A percentile compares a stretch with the other conserved stretches of the same genome.
phyloP scores from a whole-genome alignment of 2,888 invertebrate genomes.

The Drosophila phalerata region DNA sequence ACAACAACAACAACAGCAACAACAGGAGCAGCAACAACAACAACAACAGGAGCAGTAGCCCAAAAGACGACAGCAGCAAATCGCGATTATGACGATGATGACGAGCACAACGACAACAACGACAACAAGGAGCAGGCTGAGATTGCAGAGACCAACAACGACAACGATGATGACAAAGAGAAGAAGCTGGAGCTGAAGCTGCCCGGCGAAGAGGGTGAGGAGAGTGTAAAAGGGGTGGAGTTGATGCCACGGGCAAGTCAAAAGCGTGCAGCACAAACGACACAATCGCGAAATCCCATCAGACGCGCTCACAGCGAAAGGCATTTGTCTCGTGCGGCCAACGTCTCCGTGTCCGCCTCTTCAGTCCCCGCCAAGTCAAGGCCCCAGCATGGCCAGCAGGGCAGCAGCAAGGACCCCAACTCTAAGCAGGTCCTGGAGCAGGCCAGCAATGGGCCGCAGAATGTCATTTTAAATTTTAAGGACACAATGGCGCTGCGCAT shows the following conservation, averaged over 20 bases:
- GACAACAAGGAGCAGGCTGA: conserved; percentile 21
- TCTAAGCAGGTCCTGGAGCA: conserved; percentile 1
- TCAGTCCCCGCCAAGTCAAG: conserved; percentile 5
- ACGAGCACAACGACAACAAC: conserved; percentile 67
- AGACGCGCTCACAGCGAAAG: conserved; percentile 85
- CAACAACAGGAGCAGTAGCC: conserved; percentile 37
- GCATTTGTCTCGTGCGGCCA: conserved; percentile 72
- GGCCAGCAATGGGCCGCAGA: conserved; percentile 53
- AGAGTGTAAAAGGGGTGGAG: conserved; percentile 23
- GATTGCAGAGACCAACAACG: conserved; percentile 5
- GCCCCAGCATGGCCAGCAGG: conserved; percentile 18
- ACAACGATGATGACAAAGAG: conserved; percentile 19
- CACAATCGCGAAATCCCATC: conserved; percentile 85
- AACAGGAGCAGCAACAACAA: too few species aligned
- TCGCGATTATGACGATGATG: conserved; percentile 82
- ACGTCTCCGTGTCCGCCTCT: conserved; percentile 13
- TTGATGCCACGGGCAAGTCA: conserved; percentile 72
- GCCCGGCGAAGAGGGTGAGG: conserved; percentile 6
- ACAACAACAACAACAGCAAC: too few species aligned
- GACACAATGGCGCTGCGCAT: conserved; percentile 94
- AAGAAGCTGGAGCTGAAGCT: conserved; percentile 3
- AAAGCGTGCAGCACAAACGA: conserved; percentile 78
- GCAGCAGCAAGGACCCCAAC: not conserved
- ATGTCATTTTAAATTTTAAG: conserved; percentile 86
- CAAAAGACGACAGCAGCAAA: conserved; percentile 74